Base-by-base conservation (phyloP, 92 coral and sea anemone genomes). In the Heteractis magnifica region DNA sequence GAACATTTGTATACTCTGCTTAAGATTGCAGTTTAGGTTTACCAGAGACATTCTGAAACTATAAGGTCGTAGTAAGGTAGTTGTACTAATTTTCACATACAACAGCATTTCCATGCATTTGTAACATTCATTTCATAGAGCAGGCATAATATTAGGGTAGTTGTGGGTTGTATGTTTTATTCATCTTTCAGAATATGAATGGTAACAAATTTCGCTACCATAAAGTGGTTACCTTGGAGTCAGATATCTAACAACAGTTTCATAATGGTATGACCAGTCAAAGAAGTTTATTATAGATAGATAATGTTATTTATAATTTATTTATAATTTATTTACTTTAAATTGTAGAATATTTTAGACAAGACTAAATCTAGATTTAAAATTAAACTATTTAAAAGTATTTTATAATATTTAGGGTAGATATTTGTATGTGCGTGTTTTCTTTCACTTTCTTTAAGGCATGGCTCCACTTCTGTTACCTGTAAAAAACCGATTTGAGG, bases 131-230 rank as follows among this genome's bases (percentile, higher is more conserved):
- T 19, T 16, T 52, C 23, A 3, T 51, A 7, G 73, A 14, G 9
- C 3, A 64, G 76, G 20, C 4, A 65, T 62, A 4, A 23, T 68
- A 8, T 23, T 21, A 10, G 73, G 49, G 84, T 81, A n/a, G 55
- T 52, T 65, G 60, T 74, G 77, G 76, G 64, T 13, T 81, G 84
- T 49, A 70, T 81, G 71, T 80, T 51, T 70, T 68, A 51, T 81
- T 81, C 77, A 81, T 81, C 84, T 81, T 81, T 65, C 84, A 81
- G 84, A 77, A 81, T n/a, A n/a, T 81, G 84, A 68, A 49, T 70
- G 77, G 48, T 21, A 26, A 26, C 26, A 26, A 21, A 68, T 2
- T 68, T 68, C 49, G 7, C 13, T 68, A 19, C 73, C 70, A 18
- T 23, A 26, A 26, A 26, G 26, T 62, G 70, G 70, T 62, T 62